A percentile compares a stretch with the other conserved stretches of the same genome.
phyloP scores from a whole-genome alignment of 2,797 vertebrate genomes.

The Propithecus deckenii region DNA sequence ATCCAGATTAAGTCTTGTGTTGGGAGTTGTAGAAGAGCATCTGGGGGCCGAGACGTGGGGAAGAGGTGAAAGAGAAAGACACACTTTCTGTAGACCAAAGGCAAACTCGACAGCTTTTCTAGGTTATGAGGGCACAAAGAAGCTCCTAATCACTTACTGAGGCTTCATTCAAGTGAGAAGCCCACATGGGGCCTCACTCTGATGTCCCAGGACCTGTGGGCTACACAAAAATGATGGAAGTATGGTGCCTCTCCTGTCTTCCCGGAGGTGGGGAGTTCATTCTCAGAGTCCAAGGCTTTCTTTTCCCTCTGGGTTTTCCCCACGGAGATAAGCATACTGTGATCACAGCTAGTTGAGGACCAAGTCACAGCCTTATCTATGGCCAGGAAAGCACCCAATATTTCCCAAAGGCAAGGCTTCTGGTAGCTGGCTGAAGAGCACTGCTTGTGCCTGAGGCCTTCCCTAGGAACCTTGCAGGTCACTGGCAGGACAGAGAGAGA shows the following conservation, averaged over 20 bases:
- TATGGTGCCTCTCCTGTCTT: not conserved
- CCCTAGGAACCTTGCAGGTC: not conserved
- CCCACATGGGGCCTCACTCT: not conserved
- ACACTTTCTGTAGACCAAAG: not conserved
- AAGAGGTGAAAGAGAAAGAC: not conserved
- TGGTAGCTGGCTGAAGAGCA: not conserved
- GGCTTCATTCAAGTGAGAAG: not conserved
- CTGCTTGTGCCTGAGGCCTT: not conserved
- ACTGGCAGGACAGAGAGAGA: not conserved
- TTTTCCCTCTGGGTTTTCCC: not conserved
- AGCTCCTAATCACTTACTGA: not conserved
- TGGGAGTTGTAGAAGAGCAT: not conserved
- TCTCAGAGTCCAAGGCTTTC: not conserved
- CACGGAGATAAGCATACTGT: not conserved
- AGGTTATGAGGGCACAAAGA: not conserved
- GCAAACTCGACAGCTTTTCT: not conserved
- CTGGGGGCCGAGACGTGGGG: not conserved
- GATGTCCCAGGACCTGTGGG: not conserved
- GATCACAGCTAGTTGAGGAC: not conserved
- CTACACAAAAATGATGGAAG: not conserved
- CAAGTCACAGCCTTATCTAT: not conserved
- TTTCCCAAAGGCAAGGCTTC: not conserved
- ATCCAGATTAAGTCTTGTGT: not conserved
- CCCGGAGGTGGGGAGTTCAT: not conserved
- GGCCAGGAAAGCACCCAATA: not conserved